phyloP scores from a whole-genome alignment of 2,113 vertebrate species.

The Microcebus jonahi region DNA sequence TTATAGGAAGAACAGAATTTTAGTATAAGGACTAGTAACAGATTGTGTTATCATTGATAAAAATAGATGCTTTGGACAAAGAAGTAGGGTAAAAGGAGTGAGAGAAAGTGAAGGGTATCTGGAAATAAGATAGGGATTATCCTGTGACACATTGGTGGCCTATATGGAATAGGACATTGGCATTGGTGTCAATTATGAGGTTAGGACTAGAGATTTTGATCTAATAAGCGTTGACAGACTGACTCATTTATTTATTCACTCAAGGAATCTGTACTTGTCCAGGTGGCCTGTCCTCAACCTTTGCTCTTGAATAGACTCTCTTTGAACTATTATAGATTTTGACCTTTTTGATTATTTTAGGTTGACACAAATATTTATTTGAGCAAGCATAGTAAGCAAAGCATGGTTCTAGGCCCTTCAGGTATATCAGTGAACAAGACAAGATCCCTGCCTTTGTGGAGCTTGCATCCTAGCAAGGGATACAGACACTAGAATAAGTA shows the following conservation, averaged over 20 bases:
- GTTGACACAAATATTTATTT: neutral
- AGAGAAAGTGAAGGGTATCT: neutral
- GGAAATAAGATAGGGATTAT: neutral
- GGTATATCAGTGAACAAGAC: neutral
- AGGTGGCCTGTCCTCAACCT: too few relatives aligned
- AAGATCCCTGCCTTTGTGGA: conserved; percentile 7
- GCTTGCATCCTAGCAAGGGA: neutral
- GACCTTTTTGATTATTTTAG: too few relatives aligned
- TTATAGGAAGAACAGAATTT: neutral
- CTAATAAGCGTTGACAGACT: neutral
- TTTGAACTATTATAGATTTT: too few relatives aligned
- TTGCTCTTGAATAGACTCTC: too few relatives aligned
- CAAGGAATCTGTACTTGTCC: neutral
- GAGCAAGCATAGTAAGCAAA: neutral
- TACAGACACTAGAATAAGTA: conserved; percentile 33
- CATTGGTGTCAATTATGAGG: neutral
- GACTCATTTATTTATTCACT: neutral
- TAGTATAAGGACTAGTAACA: neutral
- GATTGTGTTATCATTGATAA: neutral
- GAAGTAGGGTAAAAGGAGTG: neutral
- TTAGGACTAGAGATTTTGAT: neutral
- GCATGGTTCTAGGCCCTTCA: neutral
- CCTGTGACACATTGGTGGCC: neutral
- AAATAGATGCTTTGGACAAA: neutral
- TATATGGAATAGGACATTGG: neutral